Evolutionary conservation across 2,797 vertebrate genomes (phyloP).

Genomic region (Cuniculus paca): DNA sequence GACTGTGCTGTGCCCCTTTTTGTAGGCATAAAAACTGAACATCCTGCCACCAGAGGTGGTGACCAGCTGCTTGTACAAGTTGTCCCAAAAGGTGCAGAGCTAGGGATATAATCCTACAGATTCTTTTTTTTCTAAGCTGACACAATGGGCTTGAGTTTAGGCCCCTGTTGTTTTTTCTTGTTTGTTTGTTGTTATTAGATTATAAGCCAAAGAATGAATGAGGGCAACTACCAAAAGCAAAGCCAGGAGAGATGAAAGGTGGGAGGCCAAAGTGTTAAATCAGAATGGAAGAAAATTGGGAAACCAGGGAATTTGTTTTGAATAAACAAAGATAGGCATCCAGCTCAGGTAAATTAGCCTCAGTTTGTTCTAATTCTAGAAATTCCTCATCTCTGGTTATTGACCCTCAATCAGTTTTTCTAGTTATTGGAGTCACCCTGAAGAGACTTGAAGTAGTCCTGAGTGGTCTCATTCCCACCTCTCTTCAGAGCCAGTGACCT

Average conservation of each 20-base stretch:
- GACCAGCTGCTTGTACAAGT: background rate
- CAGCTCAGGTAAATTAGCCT: background rate
- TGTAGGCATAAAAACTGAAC: background rate
- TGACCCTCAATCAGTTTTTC: background rate
- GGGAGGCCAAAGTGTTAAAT: background rate
- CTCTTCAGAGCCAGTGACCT: background rate
- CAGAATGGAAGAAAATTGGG: background rate
- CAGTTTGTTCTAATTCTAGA: constrained; percentile 14
- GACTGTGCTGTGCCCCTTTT: background rate
- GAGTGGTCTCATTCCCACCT: background rate
- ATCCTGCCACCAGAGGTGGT: background rate
- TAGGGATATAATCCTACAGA: background rate
- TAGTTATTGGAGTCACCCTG: background rate
- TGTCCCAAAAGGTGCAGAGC: background rate
- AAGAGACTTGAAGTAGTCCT: background rate
- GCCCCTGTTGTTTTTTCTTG: background rate
- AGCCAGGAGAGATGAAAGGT: background rate
- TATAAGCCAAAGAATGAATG: background rate
- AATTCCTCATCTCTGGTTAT: constrained; percentile 10
- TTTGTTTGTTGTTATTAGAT: constrained; percentile 20
- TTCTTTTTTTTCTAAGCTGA: background rate
- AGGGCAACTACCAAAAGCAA: constrained; percentile 3
- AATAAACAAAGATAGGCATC: background rate
- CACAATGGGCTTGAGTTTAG: background rate
- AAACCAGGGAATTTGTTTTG: background rate